Evolutionary conservation across 2,888 invertebrate species (phyloP).

Genomic region (Orthosia cruda): DNA sequence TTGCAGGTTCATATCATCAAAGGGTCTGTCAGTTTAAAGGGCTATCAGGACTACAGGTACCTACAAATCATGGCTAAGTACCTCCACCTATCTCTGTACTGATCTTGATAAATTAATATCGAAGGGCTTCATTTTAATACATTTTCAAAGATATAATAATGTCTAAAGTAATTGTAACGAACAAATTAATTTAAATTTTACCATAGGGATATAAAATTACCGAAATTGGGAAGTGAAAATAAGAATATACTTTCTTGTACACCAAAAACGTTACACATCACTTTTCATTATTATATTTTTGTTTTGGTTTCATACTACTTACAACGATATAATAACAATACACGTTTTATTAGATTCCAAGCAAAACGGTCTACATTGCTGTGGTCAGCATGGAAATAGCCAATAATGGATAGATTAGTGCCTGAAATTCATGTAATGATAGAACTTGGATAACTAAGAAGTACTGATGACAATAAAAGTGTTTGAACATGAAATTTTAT

Average conservation of each 20-base stretch:
- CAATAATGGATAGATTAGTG: not conserved
- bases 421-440: not conserved
- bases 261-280: no score
- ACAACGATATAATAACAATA: no score
- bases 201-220: not conserved
- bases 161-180: not conserved
- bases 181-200: constrained; percentile 9
- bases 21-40: constrained; percentile 69
- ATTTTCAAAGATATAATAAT: constrained; percentile 36
- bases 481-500: not conserved
- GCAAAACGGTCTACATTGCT: not conserved
- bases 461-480: not conserved
- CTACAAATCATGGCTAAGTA: constrained; percentile 64
- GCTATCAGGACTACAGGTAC: constrained; percentile 59
- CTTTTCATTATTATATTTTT: not conserved
- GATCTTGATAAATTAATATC: constrained; percentile 70
- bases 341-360: no score
- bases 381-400: not conserved
- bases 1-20: constrained; percentile 74
- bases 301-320: no score
- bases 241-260: not conserved
- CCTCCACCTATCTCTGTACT: constrained; percentile 53
- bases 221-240: not conserved
- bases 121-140: constrained; percentile 43
- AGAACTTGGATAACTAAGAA: no score